Evolutionary conservation across 2,888 invertebrate species (phyloP), one percentile per base, ranked within the genome.

Genomic region (Malthinus seriepunctatus): DNA sequence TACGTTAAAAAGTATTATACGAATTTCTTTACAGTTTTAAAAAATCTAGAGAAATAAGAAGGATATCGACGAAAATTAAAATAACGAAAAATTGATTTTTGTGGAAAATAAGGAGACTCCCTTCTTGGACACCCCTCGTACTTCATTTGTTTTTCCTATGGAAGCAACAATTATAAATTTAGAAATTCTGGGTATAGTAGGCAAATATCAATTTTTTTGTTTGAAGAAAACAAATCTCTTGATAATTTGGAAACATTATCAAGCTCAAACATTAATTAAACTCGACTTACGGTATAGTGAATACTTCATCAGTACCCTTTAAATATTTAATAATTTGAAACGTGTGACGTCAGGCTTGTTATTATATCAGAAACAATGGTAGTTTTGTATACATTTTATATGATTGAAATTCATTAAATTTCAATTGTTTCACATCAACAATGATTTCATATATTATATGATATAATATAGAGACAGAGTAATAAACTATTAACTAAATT

Each of bases 271-370:
- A 35, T 46, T 52, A 52, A 52, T 52, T 52, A 52, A 37, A 37
- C 32, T 42, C 32, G 47, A 48, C 54, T 47, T 48, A 54, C 45
- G 9, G 33, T 9, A n/a, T 54, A 32, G 47, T 54, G 54, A 54
- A 54, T 54, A 54, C 54, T 54, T 54, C 54, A 54, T 54, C 54
- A 48, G 32, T 38, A 39, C 54, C 47, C 47, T 47, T 48, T 54
- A 39, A 54, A 54, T 54, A 48, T 39, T 54, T 54, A 39, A 54
- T 48, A 38, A 52, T 8, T 39, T 47, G 32, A 31, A 33, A 47
- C 12, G 23, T 23, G 2, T 54, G 47, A 48, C 54, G 54, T 47
- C 54, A 32, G 34, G n/a, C 23, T 23, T 3, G 5, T 5, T 23
- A 5, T 23, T 3, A 11, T 14, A 10, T 34, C 38, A 32, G 42